Percentiles rank a stretch among this genome's conserved stretches.
phyloP scores from a whole-genome alignment of 2,113 vertebrate species.

The Vulpes lagopus region DNA sequence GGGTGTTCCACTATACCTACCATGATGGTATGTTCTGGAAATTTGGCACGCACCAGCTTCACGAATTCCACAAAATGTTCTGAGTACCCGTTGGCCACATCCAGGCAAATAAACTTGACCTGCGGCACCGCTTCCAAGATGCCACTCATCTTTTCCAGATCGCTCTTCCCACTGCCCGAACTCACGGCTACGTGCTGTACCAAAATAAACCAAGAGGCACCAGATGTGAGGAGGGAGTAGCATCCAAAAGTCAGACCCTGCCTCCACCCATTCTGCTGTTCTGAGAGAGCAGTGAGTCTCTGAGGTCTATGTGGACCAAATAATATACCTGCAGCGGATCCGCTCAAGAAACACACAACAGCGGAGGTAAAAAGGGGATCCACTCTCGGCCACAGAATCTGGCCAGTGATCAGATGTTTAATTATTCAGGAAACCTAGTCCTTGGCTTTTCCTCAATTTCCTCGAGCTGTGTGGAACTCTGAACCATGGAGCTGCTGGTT shows the following conservation, averaged over 20 bases:
- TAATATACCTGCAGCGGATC: not conserved
- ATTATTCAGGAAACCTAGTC: not conserved
- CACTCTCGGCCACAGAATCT: not conserved
- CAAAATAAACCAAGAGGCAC: not conserved
- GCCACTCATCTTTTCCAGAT: slow-evolving; percentile 93
- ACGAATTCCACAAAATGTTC: slow-evolving; percentile 99
- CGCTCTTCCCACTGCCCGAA: slow-evolving; percentile 93
- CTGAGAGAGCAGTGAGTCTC: not conserved
- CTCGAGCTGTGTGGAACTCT: not conserved
- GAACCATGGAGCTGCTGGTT: accelerated
- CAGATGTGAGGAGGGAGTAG: not conserved
- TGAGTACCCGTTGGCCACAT: slow-evolving; percentile 98
- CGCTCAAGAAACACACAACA: not conserved
- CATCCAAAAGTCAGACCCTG: slow-evolving; percentile 13
- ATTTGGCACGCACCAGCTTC: slow-evolving; percentile 93
- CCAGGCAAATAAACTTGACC: slow-evolving; percentile 96
- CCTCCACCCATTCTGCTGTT: not conserved
- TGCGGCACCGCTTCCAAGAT: slow-evolving; percentile 93
- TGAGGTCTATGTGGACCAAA: not conserved
- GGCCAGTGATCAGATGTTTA: not conserved
- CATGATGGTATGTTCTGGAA: slow-evolving; percentile 98
- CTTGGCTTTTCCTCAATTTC: not conserved
- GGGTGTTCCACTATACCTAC: slow-evolving; percentile 85
- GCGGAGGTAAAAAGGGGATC: not conserved
- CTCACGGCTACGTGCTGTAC: slow-evolving; percentile 95